Evolutionary conservation across 2,113 vertebrate genomes (phyloP).

Genomic region (zebrafish (Danio rerio)): GRCz12tu NC_133187.1:27994501-27995000

Average conservation of each 20-base stretch:
- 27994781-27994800: constrained; percentile 34
- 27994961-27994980: constrained; percentile 28
- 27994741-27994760: constrained; percentile 46
- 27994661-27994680: constrained; percentile 54
- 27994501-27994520: constrained; percentile 66
- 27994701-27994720: constrained; percentile 55
- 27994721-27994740: constrained; percentile 63
- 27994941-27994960: constrained; percentile 25
- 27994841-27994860: constrained; percentile 52
- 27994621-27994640: constrained; percentile 39
- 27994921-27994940: constrained; percentile 31
- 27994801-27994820: constrained; percentile 54
- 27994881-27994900: constrained; percentile 43
- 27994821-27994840: constrained; percentile 50
- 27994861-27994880: constrained; percentile 42
- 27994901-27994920: constrained; percentile 46
- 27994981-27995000: constrained; percentile 24
- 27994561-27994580: constrained; percentile 62
- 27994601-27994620: constrained; percentile 50
- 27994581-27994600: constrained; percentile 54
- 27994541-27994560: constrained; percentile 53
- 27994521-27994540: constrained; percentile 61
- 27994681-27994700: constrained; percentile 61
- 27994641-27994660: constrained; percentile 51
- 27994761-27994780: constrained; percentile 50